Evolutionary conservation across 2,888 invertebrate species (phyloP), one percentile per base, ranked within the genome.

Genomic region (Holacanthella duospinosa): DNA sequence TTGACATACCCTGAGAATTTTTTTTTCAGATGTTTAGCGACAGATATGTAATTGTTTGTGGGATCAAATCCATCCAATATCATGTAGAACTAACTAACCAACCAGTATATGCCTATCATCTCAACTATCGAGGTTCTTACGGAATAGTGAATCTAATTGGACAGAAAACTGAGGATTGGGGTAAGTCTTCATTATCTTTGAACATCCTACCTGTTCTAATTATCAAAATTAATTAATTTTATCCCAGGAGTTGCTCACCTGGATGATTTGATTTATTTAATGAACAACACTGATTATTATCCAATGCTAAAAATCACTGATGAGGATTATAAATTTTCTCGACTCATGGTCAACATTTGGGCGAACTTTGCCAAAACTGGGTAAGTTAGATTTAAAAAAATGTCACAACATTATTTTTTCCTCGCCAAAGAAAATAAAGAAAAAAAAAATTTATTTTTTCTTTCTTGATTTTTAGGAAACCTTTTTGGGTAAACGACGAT

Each of bases 121-220:
- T 71, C 19, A 66, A 63, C 16, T 70, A 64, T 57, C 62, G 43
- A 19, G 70, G 72, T 6, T 68, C 67, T 16, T 68, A 72, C 56
- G 66, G 70, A 28, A 53, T 68, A 28, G 67, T 71, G 4, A 67
- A 71, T 55, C 43, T 66, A 2, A 26, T 72, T 2, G 68, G 69
- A 19, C 69, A 69, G 56, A 68, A 69, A 21, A 54, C 72, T 2
- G 48, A 67, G 58, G 72, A 72, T 29, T 72, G 70, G 70, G 71
- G 71, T 70, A 66, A 55, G 12, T 26, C 16, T n/a, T 28, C 27
- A 16, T 24, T 6, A 16, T 55, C 27, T 48, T 21, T 21, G n/a
- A 4, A 9, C 9, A 36, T 36, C 16, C 16, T 12, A 16, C 36
- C 16, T 36, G 36, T 6, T 12, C 6, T 36, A 12, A 36, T 36